Percentiles rank a stretch among this genome's conserved stretches.
Conservation (phyloP, 1,140 invertebrate species). For the Diploscapter pachys region DNA sequence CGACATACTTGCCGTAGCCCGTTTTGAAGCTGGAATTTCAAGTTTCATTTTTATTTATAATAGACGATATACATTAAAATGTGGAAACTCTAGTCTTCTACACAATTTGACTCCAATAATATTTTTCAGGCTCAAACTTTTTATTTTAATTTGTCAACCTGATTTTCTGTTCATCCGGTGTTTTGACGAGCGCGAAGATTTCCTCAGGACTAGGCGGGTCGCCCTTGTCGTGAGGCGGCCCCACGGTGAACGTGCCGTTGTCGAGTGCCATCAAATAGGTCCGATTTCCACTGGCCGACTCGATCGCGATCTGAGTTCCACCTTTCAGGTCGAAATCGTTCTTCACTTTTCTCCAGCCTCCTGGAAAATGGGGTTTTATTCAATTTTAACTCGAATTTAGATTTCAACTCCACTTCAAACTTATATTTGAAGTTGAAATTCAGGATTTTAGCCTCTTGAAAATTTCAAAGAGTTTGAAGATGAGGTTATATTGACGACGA, state of each 20-base stretch:
- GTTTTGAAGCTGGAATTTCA: constrained; percentile 37
- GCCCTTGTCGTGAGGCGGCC: constrained; percentile 34
- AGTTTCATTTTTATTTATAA: background rate
- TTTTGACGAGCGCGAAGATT: constrained; percentile 41
- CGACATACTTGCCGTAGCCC: constrained; percentile 44
- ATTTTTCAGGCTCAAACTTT: no score
- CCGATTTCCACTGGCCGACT: constrained; percentile 21
- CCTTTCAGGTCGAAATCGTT: constrained; percentile 40
- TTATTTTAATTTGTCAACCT: background rate
- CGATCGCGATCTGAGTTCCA: constrained; percentile 36
- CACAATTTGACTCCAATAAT: no score
- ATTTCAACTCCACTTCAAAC: background rate
- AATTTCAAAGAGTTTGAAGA: no score
- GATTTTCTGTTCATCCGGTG: constrained; percentile 42
- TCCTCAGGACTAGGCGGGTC: constrained; percentile 41
- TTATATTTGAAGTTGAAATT: no score
- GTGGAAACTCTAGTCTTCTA: no score
- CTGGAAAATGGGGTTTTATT: constrained; percentile 6
- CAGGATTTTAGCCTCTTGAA: no score
- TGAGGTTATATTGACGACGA: no score
- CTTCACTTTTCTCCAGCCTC: constrained; percentile 31
- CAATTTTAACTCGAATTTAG: background rate
- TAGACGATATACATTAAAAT: no score
- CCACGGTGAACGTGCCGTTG: constrained; percentile 44
- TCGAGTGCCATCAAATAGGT: constrained; percentile 39